These are phyloP conservation scores for Podotricha telesiphe DNA, from an alignment of 2,888 invertebrate genomes.

Conservation along the genomic window DNA sequence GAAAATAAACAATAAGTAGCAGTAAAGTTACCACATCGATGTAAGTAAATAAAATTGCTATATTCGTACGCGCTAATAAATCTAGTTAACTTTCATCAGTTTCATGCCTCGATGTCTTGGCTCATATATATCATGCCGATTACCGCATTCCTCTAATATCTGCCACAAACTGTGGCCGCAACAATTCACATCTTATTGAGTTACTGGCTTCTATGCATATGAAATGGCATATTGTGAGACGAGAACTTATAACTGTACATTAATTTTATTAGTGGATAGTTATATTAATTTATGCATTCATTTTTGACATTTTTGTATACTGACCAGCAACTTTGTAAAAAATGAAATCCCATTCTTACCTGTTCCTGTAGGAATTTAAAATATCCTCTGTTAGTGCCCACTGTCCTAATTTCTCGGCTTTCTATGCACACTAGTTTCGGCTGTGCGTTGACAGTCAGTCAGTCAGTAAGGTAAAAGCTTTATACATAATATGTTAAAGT, in stretches of 20 bases:
- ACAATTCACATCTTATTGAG: constrained; percentile 32
- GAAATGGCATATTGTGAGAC: constrained; percentile 35
- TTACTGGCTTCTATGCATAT: constrained; percentile 39
- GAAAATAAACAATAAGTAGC: too few species aligned
- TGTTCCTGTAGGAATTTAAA: too few species aligned
- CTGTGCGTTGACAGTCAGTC: too few species aligned
- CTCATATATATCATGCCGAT: constrained; percentile 35
- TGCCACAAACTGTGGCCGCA: constrained; percentile 39
- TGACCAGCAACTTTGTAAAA: too few species aligned
- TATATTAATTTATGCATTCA: neutral
- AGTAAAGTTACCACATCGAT: neutral
- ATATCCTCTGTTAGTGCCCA: too few species aligned
- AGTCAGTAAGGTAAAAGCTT: too few species aligned
- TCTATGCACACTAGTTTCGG: too few species aligned
- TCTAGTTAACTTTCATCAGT: constrained; percentile 36
- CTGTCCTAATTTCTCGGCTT: too few species aligned
- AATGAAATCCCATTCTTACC: too few species aligned
- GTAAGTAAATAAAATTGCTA: neutral
- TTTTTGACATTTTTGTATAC: too few species aligned
- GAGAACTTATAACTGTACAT: constrained; percentile 24
- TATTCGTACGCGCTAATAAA: constrained; percentile 20
- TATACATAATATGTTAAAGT: too few species aligned
- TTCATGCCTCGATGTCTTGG: constrained; percentile 22
- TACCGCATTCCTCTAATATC: constrained; percentile 34
- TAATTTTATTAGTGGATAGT: neutral